Percentiles rank a stretch among this genome's conserved stretches.
These are phyloP conservation scores for Drosophila helvetica DNA, from an alignment of 2,888 invertebrate genomes.

Conservation along the genomic window DNA sequence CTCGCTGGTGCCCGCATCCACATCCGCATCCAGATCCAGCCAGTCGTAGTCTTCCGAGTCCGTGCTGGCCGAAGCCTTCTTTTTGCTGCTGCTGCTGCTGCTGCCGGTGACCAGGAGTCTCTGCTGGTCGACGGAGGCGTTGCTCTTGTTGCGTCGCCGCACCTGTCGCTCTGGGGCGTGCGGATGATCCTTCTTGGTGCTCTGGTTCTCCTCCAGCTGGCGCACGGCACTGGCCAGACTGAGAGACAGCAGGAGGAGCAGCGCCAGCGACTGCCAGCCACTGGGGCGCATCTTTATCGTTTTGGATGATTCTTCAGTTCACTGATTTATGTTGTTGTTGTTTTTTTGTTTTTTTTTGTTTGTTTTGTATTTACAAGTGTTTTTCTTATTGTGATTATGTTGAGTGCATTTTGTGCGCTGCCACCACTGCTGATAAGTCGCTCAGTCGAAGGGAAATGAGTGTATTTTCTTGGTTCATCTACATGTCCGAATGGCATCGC, in stretches of 20 bases:
- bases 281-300: slow-evolving; percentile 34
- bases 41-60: slow-evolving; percentile 58
- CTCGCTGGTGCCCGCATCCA: slow-evolving; percentile 52
- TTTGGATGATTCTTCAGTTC: slow-evolving; percentile 15
- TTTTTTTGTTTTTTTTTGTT: not conserved
- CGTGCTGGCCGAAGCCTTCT: slow-evolving; percentile 7
- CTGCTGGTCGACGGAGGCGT: slow-evolving; percentile 27
- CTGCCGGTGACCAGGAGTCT: slow-evolving; percentile 4
- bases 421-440: slow-evolving; percentile 23
- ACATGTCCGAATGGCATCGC: slow-evolving; percentile 38
- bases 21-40: slow-evolving; percentile 27
- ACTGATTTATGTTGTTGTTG: slow-evolving; percentile 37
- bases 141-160: slow-evolving; percentile 39
- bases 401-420: slow-evolving; percentile 46
- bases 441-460: slow-evolving; percentile 24
- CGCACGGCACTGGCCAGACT: slow-evolving; percentile 41
- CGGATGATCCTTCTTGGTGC: slow-evolving; percentile 25
- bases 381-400: slow-evolving; percentile 18
- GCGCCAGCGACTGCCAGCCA: slow-evolving; percentile 22
- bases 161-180: slow-evolving; percentile 31
- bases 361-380: not conserved
- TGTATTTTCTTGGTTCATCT: slow-evolving; percentile 26
- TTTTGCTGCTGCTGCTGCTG: slow-evolving; percentile 33
- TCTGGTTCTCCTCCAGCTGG: slow-evolving; percentile 45
- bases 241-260: slow-evolving; percentile 34